Evolutionary conservation across 2,113 vertebrate genomes (phyloP).

Genomic region (Hemicordylus capensis): DNA sequence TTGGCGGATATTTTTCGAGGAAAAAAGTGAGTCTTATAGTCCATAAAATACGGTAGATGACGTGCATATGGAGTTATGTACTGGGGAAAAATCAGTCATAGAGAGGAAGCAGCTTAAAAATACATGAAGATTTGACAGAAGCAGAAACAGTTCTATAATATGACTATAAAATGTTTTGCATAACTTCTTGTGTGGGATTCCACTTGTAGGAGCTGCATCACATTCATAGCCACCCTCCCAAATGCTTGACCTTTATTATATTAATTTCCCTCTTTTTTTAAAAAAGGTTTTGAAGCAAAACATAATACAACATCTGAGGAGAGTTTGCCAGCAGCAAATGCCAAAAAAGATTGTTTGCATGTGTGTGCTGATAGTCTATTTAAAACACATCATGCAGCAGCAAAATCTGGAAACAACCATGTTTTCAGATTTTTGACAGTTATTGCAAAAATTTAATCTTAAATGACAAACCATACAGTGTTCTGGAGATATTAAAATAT

Average conservation of each 20-base stretch:
- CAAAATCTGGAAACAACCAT: slow-evolving; percentile 38
- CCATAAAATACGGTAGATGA: too few relatives aligned
- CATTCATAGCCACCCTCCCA: slow-evolving; percentile 56
- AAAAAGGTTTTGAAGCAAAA: slow-evolving; percentile 37
- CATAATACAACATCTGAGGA: slow-evolving; percentile 37
- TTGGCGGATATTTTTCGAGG: too few relatives aligned
- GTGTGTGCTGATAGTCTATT: slow-evolving; percentile 35
- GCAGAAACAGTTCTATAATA: slow-evolving; percentile 9
- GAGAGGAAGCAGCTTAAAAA: neutral
- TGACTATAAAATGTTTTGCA: slow-evolving; percentile 45
- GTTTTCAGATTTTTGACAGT: neutral
- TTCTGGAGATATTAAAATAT: neutral
- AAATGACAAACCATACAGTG: neutral
- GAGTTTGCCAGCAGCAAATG: slow-evolving; percentile 46
- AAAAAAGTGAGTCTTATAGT: too few relatives aligned
- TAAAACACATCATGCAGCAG: slow-evolving; percentile 35
- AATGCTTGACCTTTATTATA: slow-evolving; percentile 64
- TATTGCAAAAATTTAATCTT: neutral
- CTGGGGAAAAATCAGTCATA: too few relatives aligned
- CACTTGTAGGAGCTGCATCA: slow-evolving; percentile 52
- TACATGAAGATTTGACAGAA: neutral
- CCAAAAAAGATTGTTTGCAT: slow-evolving; percentile 52
- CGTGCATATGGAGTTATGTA: neutral
- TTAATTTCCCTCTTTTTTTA: slow-evolving; percentile 26
- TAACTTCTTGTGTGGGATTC: slow-evolving; percentile 64